Conservation (phyloP, 2,888 invertebrate species). For the Tolmerus cingulatus region DNA sequence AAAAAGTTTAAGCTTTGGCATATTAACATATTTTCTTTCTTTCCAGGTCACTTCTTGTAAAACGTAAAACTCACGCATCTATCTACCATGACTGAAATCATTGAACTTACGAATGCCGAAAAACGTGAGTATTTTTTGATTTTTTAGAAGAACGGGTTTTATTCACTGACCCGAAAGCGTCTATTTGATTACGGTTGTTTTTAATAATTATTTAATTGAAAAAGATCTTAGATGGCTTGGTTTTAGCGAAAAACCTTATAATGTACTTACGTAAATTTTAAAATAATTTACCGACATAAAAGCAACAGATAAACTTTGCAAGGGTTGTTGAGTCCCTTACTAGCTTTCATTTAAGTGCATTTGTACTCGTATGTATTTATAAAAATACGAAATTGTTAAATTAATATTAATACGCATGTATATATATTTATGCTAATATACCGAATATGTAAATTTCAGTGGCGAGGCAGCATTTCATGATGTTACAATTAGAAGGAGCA, state of each 20-base stretch:
- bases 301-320: too few species aligned
- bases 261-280: too few species aligned
- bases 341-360: too few species aligned
- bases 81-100: not conserved
- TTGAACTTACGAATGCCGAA: not conserved
- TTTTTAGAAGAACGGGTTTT: not conserved
- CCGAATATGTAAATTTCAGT: not conserved
- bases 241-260: too few species aligned
- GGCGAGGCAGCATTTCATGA: not conserved
- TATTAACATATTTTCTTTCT: not conserved
- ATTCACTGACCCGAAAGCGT: not conserved
- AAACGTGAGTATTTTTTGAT: not conserved
- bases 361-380: too few species aligned
- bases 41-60: not conserved
- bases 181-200: not conserved
- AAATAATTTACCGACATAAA: too few species aligned
- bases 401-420: not conserved
- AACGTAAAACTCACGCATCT: not conserved
- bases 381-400: too few species aligned
- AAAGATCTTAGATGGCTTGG: not conserved
- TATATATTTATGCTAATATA: not conserved
- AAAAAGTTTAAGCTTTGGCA: not conserved
- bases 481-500: not conserved
- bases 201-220: not conserved
- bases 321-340: not conserved